A percentile compares a stretch with the other conserved stretches of the same genome.
phyloP scores from a whole-genome alignment of 2,888 invertebrate species.

The Anodontia alba region DNA sequence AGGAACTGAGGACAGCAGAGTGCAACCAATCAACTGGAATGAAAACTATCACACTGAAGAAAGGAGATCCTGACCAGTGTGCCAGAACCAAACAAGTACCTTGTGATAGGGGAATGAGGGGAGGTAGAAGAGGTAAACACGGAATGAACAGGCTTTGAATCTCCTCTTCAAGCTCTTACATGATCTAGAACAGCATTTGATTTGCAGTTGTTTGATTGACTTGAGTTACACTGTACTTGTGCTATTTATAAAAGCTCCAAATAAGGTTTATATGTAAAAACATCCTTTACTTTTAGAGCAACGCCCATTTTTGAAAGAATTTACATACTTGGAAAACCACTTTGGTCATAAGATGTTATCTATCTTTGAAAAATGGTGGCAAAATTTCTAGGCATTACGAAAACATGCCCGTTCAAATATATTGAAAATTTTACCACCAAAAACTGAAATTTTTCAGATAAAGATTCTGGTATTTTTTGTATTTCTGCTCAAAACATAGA shows the following conservation, averaged over 20 bases:
- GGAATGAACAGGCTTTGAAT: conserved; percentile 4
- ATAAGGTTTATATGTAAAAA: background rate
- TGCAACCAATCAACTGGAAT: background rate
- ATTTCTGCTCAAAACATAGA: too few species aligned
- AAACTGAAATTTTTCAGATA: too few species aligned
- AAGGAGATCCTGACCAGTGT: background rate
- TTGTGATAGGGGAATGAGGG: background rate
- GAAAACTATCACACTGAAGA: background rate
- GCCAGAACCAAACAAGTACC: too few species aligned
- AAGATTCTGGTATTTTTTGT: too few species aligned
- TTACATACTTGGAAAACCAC: too few species aligned
- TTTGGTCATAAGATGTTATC: too few species aligned
- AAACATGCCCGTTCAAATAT: too few species aligned
- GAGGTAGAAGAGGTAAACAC: background rate
- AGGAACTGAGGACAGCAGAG: background rate
- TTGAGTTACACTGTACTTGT: background rate
- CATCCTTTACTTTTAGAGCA: too few species aligned
- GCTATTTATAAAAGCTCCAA: background rate
- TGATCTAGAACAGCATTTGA: background rate
- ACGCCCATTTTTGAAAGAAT: too few species aligned
- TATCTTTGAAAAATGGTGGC: too few species aligned
- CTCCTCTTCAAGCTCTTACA: background rate
- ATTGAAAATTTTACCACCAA: too few species aligned
- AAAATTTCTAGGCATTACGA: too few species aligned
- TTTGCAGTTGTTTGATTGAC: background rate